Evolutionary conservation across 2,888 invertebrate genomes (phyloP).

Genomic region (Spilosoma lubricipeda): DNA sequence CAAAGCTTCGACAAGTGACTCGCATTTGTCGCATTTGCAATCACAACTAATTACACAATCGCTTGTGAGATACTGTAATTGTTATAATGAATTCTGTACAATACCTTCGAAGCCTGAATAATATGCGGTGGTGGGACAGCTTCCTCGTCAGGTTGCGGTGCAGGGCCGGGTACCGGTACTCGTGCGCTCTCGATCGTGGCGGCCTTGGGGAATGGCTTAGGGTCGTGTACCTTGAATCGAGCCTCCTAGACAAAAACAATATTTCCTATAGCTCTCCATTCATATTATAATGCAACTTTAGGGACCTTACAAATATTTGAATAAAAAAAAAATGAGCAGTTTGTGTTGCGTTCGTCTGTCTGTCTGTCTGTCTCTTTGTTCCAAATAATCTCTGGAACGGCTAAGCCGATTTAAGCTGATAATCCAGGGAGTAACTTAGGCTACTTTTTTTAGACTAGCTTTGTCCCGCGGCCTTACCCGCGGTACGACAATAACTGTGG

Average conservation of each 20-base stretch:
- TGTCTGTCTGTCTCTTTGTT: too few species aligned
- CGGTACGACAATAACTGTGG: too few species aligned
- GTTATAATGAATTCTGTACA: constrained; percentile 21
- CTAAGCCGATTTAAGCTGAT: too few species aligned
- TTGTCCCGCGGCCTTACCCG: too few species aligned
- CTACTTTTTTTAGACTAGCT: too few species aligned
- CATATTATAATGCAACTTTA: not conserved
- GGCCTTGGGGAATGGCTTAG: constrained; percentile 96
- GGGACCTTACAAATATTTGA: not conserved
- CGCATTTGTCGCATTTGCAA: constrained; percentile 21
- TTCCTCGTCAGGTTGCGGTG: constrained; percentile 83
- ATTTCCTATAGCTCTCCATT: constrained; percentile 16
- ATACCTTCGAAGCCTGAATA: constrained; percentile 93
- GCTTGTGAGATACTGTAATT: constrained; percentile 19
- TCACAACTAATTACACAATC: constrained; percentile 11
- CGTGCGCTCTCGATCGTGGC: constrained; percentile 90
- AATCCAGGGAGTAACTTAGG: too few species aligned
- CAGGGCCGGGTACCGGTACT: constrained; percentile 45
- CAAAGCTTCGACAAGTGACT: constrained; percentile 1
- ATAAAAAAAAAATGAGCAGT: not conserved
- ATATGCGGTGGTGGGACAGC: constrained; percentile 90
- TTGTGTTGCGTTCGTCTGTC: too few species aligned
- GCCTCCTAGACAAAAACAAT: constrained; percentile 90
- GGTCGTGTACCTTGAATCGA: constrained; percentile 97
- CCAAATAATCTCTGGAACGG: too few species aligned